A percentile compares a stretch with the other conserved stretches of the same genome.
phyloP scores from a whole-genome alignment of 2,888 invertebrate species.

The Amblyteles armatorius region DNA sequence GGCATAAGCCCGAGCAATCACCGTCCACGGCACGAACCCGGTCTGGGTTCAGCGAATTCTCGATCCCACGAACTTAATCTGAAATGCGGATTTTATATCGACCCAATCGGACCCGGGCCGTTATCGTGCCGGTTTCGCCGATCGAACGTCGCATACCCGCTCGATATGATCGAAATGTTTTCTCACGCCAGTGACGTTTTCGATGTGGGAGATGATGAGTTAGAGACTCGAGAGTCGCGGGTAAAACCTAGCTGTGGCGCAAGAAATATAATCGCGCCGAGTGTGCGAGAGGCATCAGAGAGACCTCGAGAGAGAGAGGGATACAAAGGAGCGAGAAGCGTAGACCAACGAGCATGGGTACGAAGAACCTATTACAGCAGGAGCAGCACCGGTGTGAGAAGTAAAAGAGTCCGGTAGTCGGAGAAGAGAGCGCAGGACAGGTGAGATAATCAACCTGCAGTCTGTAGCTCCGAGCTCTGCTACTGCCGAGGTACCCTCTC shows the following conservation, averaged over 20 bases:
- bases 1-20: not conserved
- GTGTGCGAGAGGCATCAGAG: conserved; percentile 21
- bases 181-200: conserved; percentile 47
- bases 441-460: conserved; percentile 83
- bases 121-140: not conserved
- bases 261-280: conserved; percentile 77
- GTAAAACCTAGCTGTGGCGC: conserved; percentile 69
- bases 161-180: conserved; percentile 47
- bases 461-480: conserved; percentile 76
- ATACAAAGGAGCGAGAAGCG: conserved; percentile 46
- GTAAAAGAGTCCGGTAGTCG: conserved; percentile 79
- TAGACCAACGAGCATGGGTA: conserved; percentile 75
- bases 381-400: conserved; percentile 73
- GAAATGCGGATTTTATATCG: not conserved
- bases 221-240: conserved; percentile 40
- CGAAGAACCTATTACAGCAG: conserved; percentile 81
- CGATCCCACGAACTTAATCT: not conserved
- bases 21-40: not conserved
- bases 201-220: conserved; percentile 60
- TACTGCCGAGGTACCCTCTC: conserved; percentile 68
- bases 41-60: not conserved
- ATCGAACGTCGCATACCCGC: not conserved
- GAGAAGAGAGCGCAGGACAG: conserved; percentile 80
- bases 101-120: not conserved
- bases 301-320: conserved; percentile 33